phyloP scores from a whole-genome alignment of 2,797 vertebrate species.

The Danio choprae region DNA sequence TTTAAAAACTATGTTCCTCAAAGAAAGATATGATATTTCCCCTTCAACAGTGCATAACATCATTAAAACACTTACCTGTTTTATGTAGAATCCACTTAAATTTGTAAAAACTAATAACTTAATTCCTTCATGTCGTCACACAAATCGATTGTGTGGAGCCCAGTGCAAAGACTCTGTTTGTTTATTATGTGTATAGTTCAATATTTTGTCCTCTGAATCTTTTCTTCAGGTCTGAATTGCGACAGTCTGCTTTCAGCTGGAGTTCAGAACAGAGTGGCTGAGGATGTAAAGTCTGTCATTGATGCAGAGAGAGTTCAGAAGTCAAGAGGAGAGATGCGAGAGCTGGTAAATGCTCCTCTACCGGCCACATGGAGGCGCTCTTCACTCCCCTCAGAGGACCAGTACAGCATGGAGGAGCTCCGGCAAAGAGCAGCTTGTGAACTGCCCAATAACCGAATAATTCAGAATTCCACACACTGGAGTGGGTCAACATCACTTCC shows the following conservation, averaged over 20 bases:
- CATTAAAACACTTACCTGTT: no score
- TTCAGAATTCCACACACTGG: slow-evolving; percentile 67
- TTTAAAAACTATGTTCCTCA: no score
- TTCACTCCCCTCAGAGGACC: slow-evolving; percentile 85
- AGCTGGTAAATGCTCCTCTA: slow-evolving; percentile 86
- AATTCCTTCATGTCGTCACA: no score
- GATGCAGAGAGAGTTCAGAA: slow-evolving; percentile 69
- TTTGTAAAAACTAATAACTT: no score
- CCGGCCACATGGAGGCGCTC: slow-evolving; percentile 92
- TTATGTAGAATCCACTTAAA: no score
- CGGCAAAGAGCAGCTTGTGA: slow-evolving; percentile 74
- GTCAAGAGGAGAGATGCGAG: slow-evolving; percentile 82
- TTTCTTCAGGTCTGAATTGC: slow-evolving; percentile 46
- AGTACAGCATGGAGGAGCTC: slow-evolving; percentile 78
- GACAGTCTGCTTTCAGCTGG: slow-evolving; percentile 62
- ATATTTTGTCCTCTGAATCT: no score
- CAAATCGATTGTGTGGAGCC: no score
- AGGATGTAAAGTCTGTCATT: slow-evolving; percentile 55
- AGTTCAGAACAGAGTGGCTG: slow-evolving; percentile 64
- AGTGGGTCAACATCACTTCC: slow-evolving; percentile 69
- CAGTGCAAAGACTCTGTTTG: no score
- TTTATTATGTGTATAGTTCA: no score
- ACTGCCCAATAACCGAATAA: slow-evolving; percentile 63
- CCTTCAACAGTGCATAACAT: no score
- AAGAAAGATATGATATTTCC: no score